Base-by-base conservation (phyloP, 2,797 vertebrate species). In the Centroberyx gerrardi region DNA sequence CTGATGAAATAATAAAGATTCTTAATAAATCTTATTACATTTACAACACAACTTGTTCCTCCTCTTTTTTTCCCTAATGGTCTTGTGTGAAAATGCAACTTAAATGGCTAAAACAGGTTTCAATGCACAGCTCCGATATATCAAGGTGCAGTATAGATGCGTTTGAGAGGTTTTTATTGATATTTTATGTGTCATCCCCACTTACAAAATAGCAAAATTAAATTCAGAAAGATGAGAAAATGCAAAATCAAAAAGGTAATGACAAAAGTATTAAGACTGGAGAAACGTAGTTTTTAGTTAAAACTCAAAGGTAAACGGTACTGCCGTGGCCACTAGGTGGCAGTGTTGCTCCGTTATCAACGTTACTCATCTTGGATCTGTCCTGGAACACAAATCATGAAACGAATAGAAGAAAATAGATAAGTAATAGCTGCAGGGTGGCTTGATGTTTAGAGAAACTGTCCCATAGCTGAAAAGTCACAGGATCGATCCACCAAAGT, bases 21-120 rank as follows among this genome's bases (percentile, higher is more conserved):
- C 94, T 94, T 95, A 95, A 95, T 96, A 95, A 96, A 96, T 95
- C 93, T 95, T 95, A 95, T 94, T 94, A 95, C 94, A 93, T 96
- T 96, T 96, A 94, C 94, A 94, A 91, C 86, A 92, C 13, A 52
- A 63, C 46, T 53, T 86, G 68, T 75, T 76, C 54, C 63, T 46
- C 10, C 62, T 85, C 68, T 44, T 55, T 75, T 10, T 62, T 63
- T 86, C 69, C 72, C 69, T 15, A 60, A 48, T 76, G 62, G 2
- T 58, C 63, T 68, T 55, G 3, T 58, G 51, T 18, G 55, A 27
- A 28, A 18, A 27, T 46, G 10, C 28, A 48, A 29, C 29, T 51
- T 15, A 29, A 29, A 29, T 56, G 4, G 55, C 58, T 48, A 42
- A 48, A 61, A 22, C 38, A 22, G 22, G 22, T 22, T 22, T 22